A percentile compares a stretch with the other conserved stretches of the same genome.
phyloP scores from a whole-genome alignment of 2,797 vertebrate genomes.

The Phoeniculus purpureus region DNA sequence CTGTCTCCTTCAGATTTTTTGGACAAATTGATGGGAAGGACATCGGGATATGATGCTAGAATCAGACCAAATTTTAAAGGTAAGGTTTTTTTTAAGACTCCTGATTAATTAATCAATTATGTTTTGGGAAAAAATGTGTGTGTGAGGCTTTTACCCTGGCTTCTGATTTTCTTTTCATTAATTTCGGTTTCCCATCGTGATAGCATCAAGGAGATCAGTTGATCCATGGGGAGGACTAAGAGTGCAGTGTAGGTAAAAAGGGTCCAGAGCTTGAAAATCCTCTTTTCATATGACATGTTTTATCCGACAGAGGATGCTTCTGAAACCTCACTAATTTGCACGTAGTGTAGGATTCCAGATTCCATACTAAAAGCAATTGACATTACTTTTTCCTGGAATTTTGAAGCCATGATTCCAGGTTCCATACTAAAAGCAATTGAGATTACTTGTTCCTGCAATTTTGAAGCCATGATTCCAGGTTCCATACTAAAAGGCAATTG shows the following conservation, averaged over 20 bases:
- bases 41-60: conserved; percentile 96
- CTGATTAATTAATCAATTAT: neutral
- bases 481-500: neutral
- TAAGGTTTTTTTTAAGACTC: conserved; percentile 76
- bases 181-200: neutral
- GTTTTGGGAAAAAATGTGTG: neutral
- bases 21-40: conserved; percentile 98
- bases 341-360: neutral
- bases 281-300: neutral
- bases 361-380: neutral
- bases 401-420: neutral
- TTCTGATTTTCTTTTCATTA: neutral
- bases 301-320: neutral
- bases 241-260: neutral
- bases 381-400: neutral
- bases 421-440: neutral
- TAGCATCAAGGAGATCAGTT: neutral
- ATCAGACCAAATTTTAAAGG: conserved; percentile 99
- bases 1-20: conserved; percentile 99
- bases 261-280: neutral
- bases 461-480: neutral
- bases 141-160: neutral
- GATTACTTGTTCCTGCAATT: neutral
- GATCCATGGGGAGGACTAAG: neutral
- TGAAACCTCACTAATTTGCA: neutral